Conservation (phyloP, 2,113 vertebrate genomes). For the Zosterops japonicus region DNA sequence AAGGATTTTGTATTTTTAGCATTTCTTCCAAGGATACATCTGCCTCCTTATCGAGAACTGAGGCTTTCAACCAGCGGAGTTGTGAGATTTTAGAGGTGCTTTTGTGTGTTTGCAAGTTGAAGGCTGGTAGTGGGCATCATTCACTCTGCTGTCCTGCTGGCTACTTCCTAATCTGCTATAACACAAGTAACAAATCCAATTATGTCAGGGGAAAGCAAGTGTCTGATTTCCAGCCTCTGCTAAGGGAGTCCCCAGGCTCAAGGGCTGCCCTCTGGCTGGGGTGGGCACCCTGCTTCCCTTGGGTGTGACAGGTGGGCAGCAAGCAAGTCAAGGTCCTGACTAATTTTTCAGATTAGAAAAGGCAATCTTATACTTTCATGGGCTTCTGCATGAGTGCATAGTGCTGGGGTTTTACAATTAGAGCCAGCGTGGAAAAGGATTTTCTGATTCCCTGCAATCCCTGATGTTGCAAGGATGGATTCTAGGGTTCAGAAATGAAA, state of each 20-base stretch:
- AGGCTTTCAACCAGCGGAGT: neutral
- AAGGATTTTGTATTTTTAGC: constrained; percentile 25
- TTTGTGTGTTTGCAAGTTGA: neutral
- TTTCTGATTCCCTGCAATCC: neutral
- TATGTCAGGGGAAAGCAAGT: neutral
- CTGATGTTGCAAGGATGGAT: neutral
- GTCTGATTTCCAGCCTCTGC: neutral
- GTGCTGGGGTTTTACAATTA: neutral
- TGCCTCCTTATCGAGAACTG: neutral
- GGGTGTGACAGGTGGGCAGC: neutral
- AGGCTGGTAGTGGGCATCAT: neutral
- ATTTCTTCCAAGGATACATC: constrained; percentile 2
- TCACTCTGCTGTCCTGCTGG: neutral
- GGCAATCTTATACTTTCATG: neutral
- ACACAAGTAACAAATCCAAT: neutral
- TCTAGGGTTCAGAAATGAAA: neutral
- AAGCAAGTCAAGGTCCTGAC: neutral
- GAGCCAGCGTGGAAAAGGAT: neutral
- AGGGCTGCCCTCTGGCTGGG: neutral
- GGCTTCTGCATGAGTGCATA: neutral
- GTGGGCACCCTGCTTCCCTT: neutral
- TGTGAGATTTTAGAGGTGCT: neutral
- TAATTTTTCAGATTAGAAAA: neutral
- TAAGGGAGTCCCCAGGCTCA: neutral
- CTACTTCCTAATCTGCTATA: neutral